Evolutionary conservation across 2,888 invertebrate genomes (phyloP).

Genomic region (Oscheius sp.): DNA sequence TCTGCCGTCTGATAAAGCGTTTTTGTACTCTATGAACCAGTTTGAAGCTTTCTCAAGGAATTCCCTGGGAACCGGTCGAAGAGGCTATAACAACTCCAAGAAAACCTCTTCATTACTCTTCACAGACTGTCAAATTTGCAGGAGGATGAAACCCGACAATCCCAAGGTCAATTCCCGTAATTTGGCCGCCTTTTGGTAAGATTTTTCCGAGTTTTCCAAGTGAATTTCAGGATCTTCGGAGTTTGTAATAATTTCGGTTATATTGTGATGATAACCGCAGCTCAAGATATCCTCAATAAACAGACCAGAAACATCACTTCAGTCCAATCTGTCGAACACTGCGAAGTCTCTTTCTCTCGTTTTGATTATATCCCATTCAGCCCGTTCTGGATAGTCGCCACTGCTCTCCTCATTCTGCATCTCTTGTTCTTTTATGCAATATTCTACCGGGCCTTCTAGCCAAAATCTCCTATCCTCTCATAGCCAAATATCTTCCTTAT

Average conservation of each 20-base stretch:
- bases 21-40: too few relatives aligned
- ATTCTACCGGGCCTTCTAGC: conserved; percentile 32
- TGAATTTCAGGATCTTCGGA: conserved; percentile 11
- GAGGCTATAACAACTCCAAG: too few relatives aligned
- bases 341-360: neutral
- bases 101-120: too few relatives aligned
- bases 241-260: conserved; percentile 13
- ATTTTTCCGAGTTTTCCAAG: too few relatives aligned
- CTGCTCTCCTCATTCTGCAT: conserved; percentile 26
- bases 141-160: too few relatives aligned
- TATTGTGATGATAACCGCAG: conserved; percentile 8
- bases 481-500: conserved; percentile 26
- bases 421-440: conserved; percentile 33
- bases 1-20: too few relatives aligned
- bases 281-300: conserved; percentile 22
- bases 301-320: neutral
- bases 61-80: too few relatives aligned
- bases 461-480: conserved; percentile 30
- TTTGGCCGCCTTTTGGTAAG: neutral
- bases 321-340: neutral
- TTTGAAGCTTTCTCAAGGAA: too few relatives aligned
- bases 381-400: neutral
- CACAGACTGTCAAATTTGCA: neutral
- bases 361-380: neutral
- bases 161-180: neutral